Base-by-base conservation (phyloP, 2,888 invertebrate species). In the Salpingus planirostris region DNA sequence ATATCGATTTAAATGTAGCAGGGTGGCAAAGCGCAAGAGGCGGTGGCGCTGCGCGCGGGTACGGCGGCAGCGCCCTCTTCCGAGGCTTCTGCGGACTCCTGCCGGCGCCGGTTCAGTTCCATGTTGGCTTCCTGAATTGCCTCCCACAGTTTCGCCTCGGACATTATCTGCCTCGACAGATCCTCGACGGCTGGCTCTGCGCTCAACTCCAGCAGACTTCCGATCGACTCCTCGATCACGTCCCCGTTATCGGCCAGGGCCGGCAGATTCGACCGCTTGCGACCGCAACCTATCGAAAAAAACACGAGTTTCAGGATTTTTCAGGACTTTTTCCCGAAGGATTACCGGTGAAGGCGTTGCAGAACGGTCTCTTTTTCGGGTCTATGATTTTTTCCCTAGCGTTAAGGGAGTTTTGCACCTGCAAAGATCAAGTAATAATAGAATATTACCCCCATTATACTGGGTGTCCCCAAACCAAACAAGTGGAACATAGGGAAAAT, bases 281-380 rank as follows among this genome's bases (percentile, higher is more conserved):
- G 71, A 3, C 83, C 84, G 50, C 83, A 84, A n/a, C 83, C 83
- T n/a, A n/a, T n/a, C n/a, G n/a, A n/a, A n/a, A n/a, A n/a, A n/a
- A n/a, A n/a, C n/a, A n/a, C n/a, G n/a, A n/a, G n/a, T n/a, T n/a
- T n/a, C n/a, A n/a, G n/a, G n/a, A n/a, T n/a, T n/a, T n/a, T n/a
- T n/a, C n/a, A n/a, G n/a, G n/a, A n/a, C n/a, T n/a, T n/a, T n/a
- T n/a, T n/a, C n/a, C n/a, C n/a, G n/a, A n/a, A n/a, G n/a, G n/a
- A n/a, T n/a, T n/a, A 87, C 88, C 89, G 48, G 87, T 88, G 49
- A 89, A 89, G 0, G 88, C 87, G 53, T 89, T 89, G 65, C 89
- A 89, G 62, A 89, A 89, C 0, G 89, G 89, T 53, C 87, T 69
- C 52, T 88, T 88, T 52, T 77, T 76, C 13, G 74, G 78, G 36